phyloP scores from a whole-genome alignment of 2,113 vertebrate species.

The Peromyscus californicus region DNA sequence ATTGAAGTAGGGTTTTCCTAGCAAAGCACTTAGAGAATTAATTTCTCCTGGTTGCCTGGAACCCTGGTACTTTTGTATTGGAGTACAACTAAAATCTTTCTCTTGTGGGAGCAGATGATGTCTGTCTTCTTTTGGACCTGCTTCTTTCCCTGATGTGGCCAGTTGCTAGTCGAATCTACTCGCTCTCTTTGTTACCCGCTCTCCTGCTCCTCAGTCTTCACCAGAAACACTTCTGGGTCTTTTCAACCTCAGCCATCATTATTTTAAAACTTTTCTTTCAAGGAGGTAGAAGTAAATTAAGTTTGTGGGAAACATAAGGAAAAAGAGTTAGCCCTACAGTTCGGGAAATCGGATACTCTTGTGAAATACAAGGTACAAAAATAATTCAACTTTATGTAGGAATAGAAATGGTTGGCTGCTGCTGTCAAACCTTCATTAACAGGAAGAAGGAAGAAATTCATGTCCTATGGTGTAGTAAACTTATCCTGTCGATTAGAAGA shows the following conservation, averaged over 20 bases:
- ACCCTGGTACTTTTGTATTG: slow-evolving; percentile 44
- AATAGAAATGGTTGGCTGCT: background rate
- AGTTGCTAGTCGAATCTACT: background rate
- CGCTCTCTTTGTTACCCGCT: background rate
- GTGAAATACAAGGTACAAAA: background rate
- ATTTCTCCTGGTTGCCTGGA: slow-evolving; percentile 64
- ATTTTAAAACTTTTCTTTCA: background rate
- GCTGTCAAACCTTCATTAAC: background rate
- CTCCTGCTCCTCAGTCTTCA: background rate
- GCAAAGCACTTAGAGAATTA: accelerated
- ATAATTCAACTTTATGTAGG: background rate
- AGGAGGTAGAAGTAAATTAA: background rate
- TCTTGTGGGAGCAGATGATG: background rate
- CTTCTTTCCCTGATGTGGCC: background rate
- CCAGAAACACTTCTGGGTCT: background rate
- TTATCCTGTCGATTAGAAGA: background rate
- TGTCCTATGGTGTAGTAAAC: background rate
- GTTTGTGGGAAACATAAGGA: background rate
- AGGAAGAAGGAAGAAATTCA: background rate
- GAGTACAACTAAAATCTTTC: background rate
- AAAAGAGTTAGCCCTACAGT: background rate
- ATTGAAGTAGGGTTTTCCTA: slow-evolving; percentile 70
- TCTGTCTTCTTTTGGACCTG: background rate
- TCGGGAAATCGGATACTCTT: background rate
- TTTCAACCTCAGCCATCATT: background rate